Evolutionary conservation across 2,113 vertebrate species (phyloP), one percentile per base, ranked within the genome.

Genomic region (Eptesicus fuscus): DNA sequence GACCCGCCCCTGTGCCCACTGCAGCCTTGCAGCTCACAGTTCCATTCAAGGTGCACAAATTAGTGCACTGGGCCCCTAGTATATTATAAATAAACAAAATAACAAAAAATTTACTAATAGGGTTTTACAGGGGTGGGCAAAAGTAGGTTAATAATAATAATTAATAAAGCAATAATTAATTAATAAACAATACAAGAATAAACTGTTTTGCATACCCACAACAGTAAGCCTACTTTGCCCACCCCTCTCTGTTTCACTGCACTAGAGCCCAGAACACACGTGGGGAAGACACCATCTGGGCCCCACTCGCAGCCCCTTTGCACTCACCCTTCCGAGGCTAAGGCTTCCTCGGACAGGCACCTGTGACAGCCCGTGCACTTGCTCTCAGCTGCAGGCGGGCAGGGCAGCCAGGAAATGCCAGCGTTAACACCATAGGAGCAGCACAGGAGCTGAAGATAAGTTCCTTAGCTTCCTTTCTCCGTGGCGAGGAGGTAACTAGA

Each of bases 331-430:
- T 70, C 40, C 9, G 30, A 44, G 79, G 76, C 61, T 37, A 70
- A 91, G 35, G 9, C 37, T 87, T 79, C 83, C 56, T 32, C 14
- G 32, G 11, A 28, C 28, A 69, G 71, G 53, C 76, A 40, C 65
- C 47, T 69, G 40, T 89, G 91, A 80, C 53, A 67, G 65, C 82
- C 16, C 40, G 23, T 16, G 42, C 35, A 35, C 40, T 40, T 69
- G 84, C 59, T 63, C 51, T 80, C 32, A 70, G 56, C 73, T 83
- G 40, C 44, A 71, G 90, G 83, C 32, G 73, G 73, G 20, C 63
- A 77, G 78, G 78, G 20, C 69, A 83, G 63, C 78, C 78, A 85
- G 94, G 63, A 92, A 92, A 53, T 59, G 69, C 79, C 83, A 69
- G 42, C 56, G 89, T 77, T 32, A 82, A 91, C 47, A 65, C 61